Conservation (phyloP, 1,140 invertebrate species). For the Macrosteles quadrilineatus region DNA sequence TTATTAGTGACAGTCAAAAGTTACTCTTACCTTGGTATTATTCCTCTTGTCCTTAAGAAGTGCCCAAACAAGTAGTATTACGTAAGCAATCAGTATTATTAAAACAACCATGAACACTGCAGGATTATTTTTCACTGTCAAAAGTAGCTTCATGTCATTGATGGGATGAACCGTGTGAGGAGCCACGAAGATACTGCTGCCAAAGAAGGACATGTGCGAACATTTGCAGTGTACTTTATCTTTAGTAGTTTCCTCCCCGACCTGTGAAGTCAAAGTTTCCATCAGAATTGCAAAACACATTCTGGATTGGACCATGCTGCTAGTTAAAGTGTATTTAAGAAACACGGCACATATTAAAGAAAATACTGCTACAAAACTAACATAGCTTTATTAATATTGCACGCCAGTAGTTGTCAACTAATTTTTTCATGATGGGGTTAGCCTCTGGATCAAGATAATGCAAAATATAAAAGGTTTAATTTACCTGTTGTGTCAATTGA, state of each 20-base stretch:
- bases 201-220: constrained; percentile 26
- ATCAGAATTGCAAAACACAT: neutral
- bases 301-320: neutral
- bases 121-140: constrained; percentile 30
- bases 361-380: neutral
- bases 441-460: too few species aligned
- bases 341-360: neutral
- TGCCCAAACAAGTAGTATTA: constrained; percentile 29
- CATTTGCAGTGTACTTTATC: constrained; percentile 14
- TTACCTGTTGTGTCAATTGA: too few species aligned
- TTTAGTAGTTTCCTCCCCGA: neutral
- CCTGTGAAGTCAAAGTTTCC: neutral
- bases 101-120: constrained; percentile 25
- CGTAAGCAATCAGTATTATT: constrained; percentile 19
- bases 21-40: neutral
- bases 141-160: constrained; percentile 34
- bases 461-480: too few species aligned
- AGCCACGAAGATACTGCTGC: constrained; percentile 20
- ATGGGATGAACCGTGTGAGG: constrained; percentile 22
- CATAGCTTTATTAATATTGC: neutral
- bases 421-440: neutral
- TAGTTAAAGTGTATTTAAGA: neutral
- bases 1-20: too few species aligned
- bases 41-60: constrained; percentile 20
- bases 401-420: neutral